Evolutionary conservation across 1,140 invertebrate species (phyloP).

Genomic region (Phthorimaea operculella): DNA sequence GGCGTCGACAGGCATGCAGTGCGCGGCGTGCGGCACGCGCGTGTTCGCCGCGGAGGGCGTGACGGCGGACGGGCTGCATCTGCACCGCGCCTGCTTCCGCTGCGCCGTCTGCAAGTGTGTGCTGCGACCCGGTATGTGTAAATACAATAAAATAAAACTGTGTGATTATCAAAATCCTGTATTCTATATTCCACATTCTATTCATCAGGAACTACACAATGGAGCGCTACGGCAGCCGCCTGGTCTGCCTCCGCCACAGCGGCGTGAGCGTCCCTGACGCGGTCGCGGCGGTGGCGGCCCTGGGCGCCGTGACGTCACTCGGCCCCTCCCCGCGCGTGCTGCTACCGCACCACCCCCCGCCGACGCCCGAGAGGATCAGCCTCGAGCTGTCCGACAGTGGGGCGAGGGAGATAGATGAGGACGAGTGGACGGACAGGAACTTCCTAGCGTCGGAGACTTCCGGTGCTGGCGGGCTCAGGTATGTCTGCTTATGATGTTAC

Average conservation of each 20-base stretch:
- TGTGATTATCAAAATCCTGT: no score
- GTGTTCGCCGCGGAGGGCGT: constrained; percentile 57
- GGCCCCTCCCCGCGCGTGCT: neutral
- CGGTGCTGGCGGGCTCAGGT: constrained; percentile 76
- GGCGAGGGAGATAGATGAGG: constrained; percentile 87
- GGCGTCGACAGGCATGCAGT: constrained; percentile 35
- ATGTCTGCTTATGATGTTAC: no score
- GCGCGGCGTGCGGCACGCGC: constrained; percentile 44
- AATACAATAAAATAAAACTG: neutral
- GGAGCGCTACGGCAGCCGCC: constrained; percentile 45
- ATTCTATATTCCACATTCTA: no score
- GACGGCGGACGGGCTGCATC: constrained; percentile 42
- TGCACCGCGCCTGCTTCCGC: constrained; percentile 55
- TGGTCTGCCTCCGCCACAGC: constrained; percentile 48
- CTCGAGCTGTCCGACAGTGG: constrained; percentile 73
- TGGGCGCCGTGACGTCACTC: constrained; percentile 1
- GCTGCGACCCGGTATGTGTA: constrained; percentile 43
- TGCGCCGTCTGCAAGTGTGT: constrained; percentile 51
- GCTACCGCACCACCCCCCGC: constrained; percentile 13
- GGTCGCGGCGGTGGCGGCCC: constrained; percentile 6
- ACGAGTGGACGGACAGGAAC: constrained; percentile 93
- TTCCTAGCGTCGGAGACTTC: constrained; percentile 77
- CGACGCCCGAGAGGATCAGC: constrained; percentile 80
- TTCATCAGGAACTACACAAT: constrained; percentile 42
- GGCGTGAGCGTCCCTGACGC: constrained; percentile 29